Base-by-base conservation (phyloP, 2,113 vertebrate genomes). In the Ictalurus punctatus region DNA sequence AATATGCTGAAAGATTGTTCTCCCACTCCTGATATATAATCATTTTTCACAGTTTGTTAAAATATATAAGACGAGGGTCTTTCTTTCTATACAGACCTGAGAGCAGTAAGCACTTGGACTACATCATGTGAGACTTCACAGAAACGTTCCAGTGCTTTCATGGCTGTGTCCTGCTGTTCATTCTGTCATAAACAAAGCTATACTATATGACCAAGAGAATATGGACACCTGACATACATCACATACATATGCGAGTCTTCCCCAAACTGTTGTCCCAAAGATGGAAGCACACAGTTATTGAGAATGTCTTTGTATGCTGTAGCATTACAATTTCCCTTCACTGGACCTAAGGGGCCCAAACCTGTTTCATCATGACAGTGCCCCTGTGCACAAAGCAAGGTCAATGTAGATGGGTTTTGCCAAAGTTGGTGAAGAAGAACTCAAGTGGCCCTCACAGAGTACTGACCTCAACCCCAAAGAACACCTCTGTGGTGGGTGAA, bases 121-220 rank as follows among this genome's bases (percentile, higher is more conserved):
- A 89, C 93, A 81, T 97, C 96, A 91, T 94, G 92, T 54, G 95
- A 96, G 93, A 92, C 94, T 88, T 97, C 92, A 95, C 95, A 95
- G 89, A 99, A 93, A 94, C 92, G 95, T 88, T 97, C 96, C 93
- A 99, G 94, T 65, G 96, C 96, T 94, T 95, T 98, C 87, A 94
- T 92, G 87, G 97, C 97, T 19, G 92, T 95, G 90, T 94, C 92
- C 84, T 96, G 92, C 79, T 97, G 96, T 84, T 94, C 93, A 86
- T 96, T 96, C 98, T 99, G 94, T 92, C 93, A 80, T 56, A 37
- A 79, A 95, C 83, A 84, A 84, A 58, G 19, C 1, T 17, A 17
- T 14, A 40, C 23, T 54, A 3, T 44, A 63, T 63, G 21, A 59
- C 12, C 1, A 5, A 44, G 40, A 27, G 1, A 27, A 83, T 63